A percentile compares a stretch with the other conserved stretches of the same genome.
These are phyloP conservation scores for Cephus sareptanus DNA, from an alignment of 2,888 invertebrate species.

Conservation along the genomic window DNA sequence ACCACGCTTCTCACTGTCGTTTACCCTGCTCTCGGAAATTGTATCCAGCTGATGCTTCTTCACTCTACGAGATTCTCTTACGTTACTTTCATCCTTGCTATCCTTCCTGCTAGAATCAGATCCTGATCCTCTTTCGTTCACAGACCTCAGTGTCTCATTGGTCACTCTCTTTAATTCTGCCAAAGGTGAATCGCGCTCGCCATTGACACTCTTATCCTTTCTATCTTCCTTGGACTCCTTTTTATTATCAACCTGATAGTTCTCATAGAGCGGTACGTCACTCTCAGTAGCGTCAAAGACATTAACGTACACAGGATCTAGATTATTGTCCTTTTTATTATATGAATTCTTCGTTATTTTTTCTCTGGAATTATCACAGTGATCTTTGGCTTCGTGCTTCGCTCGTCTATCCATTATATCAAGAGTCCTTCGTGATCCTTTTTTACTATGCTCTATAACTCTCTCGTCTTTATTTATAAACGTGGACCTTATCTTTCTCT, in stretches of 20 bases:
- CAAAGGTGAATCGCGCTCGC: neutral
- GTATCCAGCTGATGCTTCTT: slow-evolving; percentile 9
- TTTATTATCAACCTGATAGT: slow-evolving; percentile 26
- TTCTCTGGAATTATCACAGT: slow-evolving; percentile 32
- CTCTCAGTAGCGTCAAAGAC: slow-evolving; percentile 36
- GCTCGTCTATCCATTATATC: slow-evolving; percentile 8
- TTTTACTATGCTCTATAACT: neutral
- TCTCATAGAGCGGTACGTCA: slow-evolving; percentile 45
- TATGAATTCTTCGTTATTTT: neutral
- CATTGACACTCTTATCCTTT: neutral
- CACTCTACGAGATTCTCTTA: neutral
- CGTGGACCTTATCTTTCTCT: neutral
- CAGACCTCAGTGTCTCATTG: neutral
- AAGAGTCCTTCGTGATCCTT: neutral
- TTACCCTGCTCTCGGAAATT: slow-evolving; percentile 10
- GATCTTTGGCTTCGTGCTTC: slow-evolving; percentile 35
- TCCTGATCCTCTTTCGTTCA: neutral
- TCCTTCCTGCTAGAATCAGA: slow-evolving; percentile 3
- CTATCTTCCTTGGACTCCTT: slow-evolving; percentile 14
- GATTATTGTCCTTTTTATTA: neutral
- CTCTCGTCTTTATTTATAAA: slow-evolving; percentile 3
- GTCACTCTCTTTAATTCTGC: neutral
- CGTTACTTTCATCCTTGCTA: slow-evolving; percentile 2
- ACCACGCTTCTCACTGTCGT: neutral
- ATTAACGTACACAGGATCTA: slow-evolving; percentile 43